Percentiles rank a stretch among this genome's conserved stretches.
Conservation (phyloP, 2,113 vertebrate species). For the Barbus barbus region DNA sequence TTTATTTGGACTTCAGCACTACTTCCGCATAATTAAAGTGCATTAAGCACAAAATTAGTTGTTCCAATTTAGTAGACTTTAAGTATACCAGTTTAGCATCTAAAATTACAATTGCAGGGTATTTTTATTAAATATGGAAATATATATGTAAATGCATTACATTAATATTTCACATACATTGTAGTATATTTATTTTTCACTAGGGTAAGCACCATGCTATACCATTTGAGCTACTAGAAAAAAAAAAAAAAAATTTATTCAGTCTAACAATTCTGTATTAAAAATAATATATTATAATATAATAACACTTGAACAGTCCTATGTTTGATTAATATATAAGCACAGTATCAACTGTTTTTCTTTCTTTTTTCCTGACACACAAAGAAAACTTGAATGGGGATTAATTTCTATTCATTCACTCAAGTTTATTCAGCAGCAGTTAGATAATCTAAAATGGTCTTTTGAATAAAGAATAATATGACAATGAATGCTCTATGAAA, state of each 20-base stretch:
- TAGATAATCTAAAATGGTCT: constrained; percentile 28
- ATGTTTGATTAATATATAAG: background rate
- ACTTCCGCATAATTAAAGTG: too few relatives aligned
- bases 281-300: background rate
- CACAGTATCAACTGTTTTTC: background rate
- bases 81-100: too few relatives aligned
- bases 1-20: too few relatives aligned
- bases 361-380: background rate
- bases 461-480: constrained; percentile 26
- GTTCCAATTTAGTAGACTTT: too few relatives aligned
- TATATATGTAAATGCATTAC: too few relatives aligned
- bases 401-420: constrained; percentile 38
- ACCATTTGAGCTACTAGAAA: background rate
- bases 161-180: too few relatives aligned
- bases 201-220: too few relatives aligned
- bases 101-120: too few relatives aligned
- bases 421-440: constrained; percentile 39
- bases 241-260: background rate
- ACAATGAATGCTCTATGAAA: constrained; percentile 33
- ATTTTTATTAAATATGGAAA: too few relatives aligned
- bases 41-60: too few relatives aligned
- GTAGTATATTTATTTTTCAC: too few relatives aligned
- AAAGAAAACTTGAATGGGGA: constrained; percentile 34
- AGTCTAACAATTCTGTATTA: background rate
- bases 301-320: background rate